These are phyloP conservation scores for Gnatocerus cornutus DNA, from an alignment of 2,888 invertebrate genomes.

Conservation along the genomic window DNA sequence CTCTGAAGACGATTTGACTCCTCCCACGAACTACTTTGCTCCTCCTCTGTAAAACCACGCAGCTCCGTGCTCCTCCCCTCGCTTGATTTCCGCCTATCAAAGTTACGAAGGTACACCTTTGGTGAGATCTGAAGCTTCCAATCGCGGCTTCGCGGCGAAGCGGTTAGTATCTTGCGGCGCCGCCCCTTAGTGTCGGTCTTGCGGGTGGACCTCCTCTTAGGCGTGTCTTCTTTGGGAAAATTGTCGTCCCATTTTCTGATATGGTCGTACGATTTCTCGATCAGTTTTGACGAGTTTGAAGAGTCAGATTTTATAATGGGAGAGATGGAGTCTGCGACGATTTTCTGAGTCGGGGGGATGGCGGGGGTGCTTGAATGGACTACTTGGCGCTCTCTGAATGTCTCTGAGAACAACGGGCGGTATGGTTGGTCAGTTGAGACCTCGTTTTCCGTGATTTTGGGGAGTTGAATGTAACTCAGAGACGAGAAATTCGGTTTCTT, in stretches of 20 bases:
- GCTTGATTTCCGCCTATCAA: not conserved
- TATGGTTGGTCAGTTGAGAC: not conserved
- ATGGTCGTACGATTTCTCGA: conserved; percentile 47
- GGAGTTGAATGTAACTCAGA: conserved; percentile 43
- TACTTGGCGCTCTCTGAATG: conserved; percentile 47
- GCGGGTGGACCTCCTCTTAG: not conserved
- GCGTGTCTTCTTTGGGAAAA: conserved; percentile 20
- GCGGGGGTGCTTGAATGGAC: conserved; percentile 55
- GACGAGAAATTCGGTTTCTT: conserved; percentile 9
- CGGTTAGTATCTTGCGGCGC: not conserved
- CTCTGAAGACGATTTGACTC: not conserved
- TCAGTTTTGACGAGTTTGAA: conserved; percentile 37
- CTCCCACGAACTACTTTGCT: conserved; percentile 2
- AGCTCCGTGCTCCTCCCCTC: not conserved
- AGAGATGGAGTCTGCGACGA: conserved; percentile 41
- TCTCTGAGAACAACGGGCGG: conserved; percentile 47
- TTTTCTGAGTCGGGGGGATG: conserved; percentile 23
- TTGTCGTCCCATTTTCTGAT: conserved; percentile 49
- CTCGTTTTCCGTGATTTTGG: conserved; percentile 14
- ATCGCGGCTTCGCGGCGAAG: conserved; percentile 17
- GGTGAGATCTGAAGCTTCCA: conserved; percentile 50
- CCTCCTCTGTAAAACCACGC: not conserved
- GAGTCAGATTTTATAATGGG: conserved; percentile 24
- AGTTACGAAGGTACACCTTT: conserved; percentile 45
- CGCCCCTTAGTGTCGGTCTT: not conserved